phyloP scores from a whole-genome alignment of 1,140 invertebrate genomes.

The Drosophila bocki region DNA sequence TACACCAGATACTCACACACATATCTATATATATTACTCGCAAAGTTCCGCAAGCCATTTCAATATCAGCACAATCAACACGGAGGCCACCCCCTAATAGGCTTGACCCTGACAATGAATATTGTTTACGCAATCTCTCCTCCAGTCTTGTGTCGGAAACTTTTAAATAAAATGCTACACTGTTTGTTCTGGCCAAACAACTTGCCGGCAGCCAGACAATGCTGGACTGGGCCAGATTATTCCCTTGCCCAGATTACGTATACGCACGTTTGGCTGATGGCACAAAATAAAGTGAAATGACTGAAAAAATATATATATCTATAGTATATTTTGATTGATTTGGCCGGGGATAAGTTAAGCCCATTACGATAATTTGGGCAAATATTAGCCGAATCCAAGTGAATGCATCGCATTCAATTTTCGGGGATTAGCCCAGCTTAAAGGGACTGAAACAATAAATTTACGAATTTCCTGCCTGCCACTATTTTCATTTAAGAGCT shows the following conservation, averaged over 20 bases:
- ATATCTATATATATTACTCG: slow-evolving; percentile 23
- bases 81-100: slow-evolving; percentile 32
- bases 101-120: slow-evolving; percentile 76
- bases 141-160: slow-evolving; percentile 27
- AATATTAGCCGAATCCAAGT: slow-evolving; percentile 23
- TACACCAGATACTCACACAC: slow-evolving; percentile 25
- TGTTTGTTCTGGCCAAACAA: slow-evolving; percentile 62
- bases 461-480: not conserved
- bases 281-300: slow-evolving; percentile 44
- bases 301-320: slow-evolving; percentile 23
- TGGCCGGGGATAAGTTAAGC: slow-evolving; percentile 11
- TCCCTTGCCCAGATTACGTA: slow-evolving; percentile 55
- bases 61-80: slow-evolving; percentile 70
- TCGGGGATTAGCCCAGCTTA: slow-evolving; percentile 18
- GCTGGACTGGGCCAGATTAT: slow-evolving; percentile 30
- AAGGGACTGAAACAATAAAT: slow-evolving; percentile 18
- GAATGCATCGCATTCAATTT: slow-evolving; percentile 29
- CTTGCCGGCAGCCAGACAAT: slow-evolving; percentile 18
- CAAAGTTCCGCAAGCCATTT: slow-evolving; percentile 70
- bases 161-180: slow-evolving; percentile 47
- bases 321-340: slow-evolving; percentile 58
- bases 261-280: slow-evolving; percentile 62
- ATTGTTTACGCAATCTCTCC: slow-evolving; percentile 50
- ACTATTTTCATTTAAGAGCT: not conserved
- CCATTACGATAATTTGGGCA: slow-evolving; percentile 49